Evolutionary conservation across 2,113 vertebrate genomes (phyloP).

Genomic region (Taurulus bubalis): DNA sequence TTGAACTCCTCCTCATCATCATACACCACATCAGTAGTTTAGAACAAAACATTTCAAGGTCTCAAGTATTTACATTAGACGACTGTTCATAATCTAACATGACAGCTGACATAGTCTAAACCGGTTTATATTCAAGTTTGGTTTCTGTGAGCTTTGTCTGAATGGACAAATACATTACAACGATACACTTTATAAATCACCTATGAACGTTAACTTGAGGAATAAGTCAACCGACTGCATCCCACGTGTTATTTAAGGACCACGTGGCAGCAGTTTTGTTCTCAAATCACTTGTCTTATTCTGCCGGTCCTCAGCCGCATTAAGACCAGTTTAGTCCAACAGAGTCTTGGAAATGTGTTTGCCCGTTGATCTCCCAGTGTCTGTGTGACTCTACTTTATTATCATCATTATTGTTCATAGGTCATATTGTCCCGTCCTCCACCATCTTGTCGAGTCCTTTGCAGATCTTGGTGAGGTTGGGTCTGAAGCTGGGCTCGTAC

Average conservation of each 20-base stretch:
- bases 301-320: slow-evolving; percentile 41
- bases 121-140: slow-evolving; percentile 54
- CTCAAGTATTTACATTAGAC: slow-evolving; percentile 38
- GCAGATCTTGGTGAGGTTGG: slow-evolving; percentile 87
- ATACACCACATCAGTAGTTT: slow-evolving; percentile 54
- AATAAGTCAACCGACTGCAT: slow-evolving; percentile 27
- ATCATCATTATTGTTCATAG: too few relatives aligned
- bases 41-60: slow-evolving; percentile 38
- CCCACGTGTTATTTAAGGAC: slow-evolving; percentile 40
- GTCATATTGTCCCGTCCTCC: slow-evolving; percentile 90
- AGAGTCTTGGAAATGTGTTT: slow-evolving; percentile 39
- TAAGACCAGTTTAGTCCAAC: slow-evolving; percentile 30
- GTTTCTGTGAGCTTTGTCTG: slow-evolving; percentile 22
- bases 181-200: slow-evolving; percentile 13
- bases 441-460: slow-evolving; percentile 88
- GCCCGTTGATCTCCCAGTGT: slow-evolving; percentile 67
- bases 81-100: slow-evolving; percentile 28
- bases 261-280: slow-evolving; percentile 14
- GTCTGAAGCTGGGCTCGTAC: slow-evolving; percentile 83
- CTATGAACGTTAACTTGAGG: slow-evolving; percentile 36
- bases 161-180: slow-evolving; percentile 14
- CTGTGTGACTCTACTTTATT: slow-evolving; percentile 2
- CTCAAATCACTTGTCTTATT: slow-evolving; percentile 11
- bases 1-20: neutral
- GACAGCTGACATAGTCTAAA: slow-evolving; percentile 22